Percentiles rank a stretch among this genome's conserved stretches.
phyloP scores from a whole-genome alignment of 2,797 vertebrate genomes.

The Aldrovandia affinis region DNA sequence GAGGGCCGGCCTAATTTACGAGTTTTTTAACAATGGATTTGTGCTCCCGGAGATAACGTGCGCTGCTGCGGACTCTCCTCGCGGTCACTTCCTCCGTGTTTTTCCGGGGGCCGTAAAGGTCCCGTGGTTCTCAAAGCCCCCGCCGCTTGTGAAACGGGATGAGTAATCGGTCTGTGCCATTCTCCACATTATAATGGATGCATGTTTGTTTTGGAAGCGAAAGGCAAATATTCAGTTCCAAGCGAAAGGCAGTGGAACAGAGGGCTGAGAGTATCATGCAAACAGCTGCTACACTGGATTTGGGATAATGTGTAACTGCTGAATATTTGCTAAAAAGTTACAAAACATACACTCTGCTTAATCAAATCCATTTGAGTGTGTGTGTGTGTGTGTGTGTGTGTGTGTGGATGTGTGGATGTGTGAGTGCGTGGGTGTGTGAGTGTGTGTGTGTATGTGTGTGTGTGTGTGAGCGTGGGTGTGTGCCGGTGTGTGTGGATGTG shows the following conservation, averaged over 20 bases:
- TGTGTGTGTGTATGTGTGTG: no score
- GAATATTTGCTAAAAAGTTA: not conserved
- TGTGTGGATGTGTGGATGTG: no score
- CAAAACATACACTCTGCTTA: slow-evolving; percentile 1
- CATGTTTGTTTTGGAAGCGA: slow-evolving; percentile 40
- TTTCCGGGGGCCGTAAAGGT: slow-evolving; percentile 36
- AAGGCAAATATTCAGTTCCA: slow-evolving; percentile 10
- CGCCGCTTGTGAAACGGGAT: slow-evolving; percentile 21
- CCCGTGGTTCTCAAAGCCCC: slow-evolving; percentile 41
- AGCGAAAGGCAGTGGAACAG: slow-evolving; percentile 2
- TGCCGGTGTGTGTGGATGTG: no score
- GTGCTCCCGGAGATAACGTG: not conserved
- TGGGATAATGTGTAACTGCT: not conserved
- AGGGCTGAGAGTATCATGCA: not conserved
- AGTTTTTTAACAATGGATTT: slow-evolving; percentile 14
- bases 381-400: no score
- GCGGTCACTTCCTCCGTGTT: slow-evolving; percentile 17
- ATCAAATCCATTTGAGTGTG: no score
- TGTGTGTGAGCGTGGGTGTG: no score
- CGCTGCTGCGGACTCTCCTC: slow-evolving; percentile 8
- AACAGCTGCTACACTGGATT: slow-evolving; percentile 11
- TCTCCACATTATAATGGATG: slow-evolving; percentile 27
- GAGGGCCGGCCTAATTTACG: not conserved
- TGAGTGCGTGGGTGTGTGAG: no score
- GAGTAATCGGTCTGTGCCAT: slow-evolving; percentile 34